Evolutionary conservation across 2,113 vertebrate species (phyloP).

Genomic region (Dinomys branickii): DNA sequence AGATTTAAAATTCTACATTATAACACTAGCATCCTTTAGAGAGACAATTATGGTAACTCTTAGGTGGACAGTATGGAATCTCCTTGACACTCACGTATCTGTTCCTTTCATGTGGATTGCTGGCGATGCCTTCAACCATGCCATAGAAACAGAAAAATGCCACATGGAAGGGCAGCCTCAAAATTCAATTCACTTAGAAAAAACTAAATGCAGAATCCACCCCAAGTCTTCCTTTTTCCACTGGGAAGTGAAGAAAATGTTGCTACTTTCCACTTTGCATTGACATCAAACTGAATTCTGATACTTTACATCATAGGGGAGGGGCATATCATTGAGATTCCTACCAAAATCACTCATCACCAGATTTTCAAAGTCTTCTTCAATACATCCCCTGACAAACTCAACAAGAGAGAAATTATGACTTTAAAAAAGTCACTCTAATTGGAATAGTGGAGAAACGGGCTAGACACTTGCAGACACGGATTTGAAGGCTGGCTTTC

Average conservation of each 20-base stretch:
- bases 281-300: neutral
- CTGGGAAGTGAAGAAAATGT: slow-evolving; percentile 28
- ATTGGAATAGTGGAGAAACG: neutral
- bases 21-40: slow-evolving; percentile 84
- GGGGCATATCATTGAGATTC: neutral
- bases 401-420: neutral
- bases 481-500: neutral
- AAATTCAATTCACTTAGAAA: slow-evolving; percentile 53
- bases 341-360: neutral
- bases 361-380: slow-evolving; percentile 3
- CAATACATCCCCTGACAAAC: neutral
- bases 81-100: slow-evolving; percentile 80
- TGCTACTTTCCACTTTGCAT: slow-evolving; percentile 31
- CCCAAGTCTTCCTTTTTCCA: slow-evolving; percentile 26
- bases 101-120: neutral
- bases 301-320: neutral
- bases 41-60: slow-evolving; percentile 82
- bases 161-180: slow-evolving; percentile 25
- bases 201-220: slow-evolving; percentile 46
- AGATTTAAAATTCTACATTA: slow-evolving; percentile 81
- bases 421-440: neutral
- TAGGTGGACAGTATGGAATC: slow-evolving; percentile 79
- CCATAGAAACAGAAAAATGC: neutral
- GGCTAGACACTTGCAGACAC: neutral
- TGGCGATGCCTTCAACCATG: neutral